Percentiles rank a stretch among this genome's conserved stretches.
These are phyloP conservation scores for Pangasius macronema DNA, from an alignment of 2,797 vertebrate genomes.

Conservation along the genomic window DNA sequence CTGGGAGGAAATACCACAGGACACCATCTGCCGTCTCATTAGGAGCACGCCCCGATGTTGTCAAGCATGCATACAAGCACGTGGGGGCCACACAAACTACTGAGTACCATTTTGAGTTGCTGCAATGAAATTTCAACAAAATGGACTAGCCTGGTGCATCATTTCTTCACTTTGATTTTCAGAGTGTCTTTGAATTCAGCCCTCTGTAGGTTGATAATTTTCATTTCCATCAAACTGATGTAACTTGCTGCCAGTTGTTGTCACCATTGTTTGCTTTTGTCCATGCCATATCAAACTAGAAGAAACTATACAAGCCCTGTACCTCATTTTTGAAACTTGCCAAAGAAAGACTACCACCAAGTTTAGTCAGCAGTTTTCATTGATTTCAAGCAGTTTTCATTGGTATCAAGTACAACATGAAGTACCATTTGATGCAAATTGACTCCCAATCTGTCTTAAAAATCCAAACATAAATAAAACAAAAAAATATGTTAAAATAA, in stretches of 20 bases:
- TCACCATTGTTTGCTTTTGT: not conserved
- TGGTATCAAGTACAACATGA: not conserved
- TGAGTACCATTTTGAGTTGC: no score
- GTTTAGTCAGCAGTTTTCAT: not conserved
- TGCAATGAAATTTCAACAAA: no score
- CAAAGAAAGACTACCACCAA: not conserved
- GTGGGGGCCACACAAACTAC: no score
- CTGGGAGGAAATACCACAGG: no score
- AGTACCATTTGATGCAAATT: not conserved
- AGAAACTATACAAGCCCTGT: not conserved
- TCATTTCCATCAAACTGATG: no score
- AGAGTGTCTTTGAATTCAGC: no score
- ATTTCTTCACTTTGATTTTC: no score
- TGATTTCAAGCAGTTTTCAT: not conserved
- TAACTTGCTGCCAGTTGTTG: not conserved
- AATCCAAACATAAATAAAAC: not conserved
- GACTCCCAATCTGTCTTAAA: not conserved
- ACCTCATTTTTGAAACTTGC: not conserved
- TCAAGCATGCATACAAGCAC: no score
- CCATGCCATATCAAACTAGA: not conserved
- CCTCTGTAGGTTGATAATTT: no score
- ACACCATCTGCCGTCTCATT: no score
- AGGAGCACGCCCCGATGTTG: no score
- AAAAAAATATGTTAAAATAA: not conserved
- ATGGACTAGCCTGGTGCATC: no score